A percentile compares a stretch with the other conserved stretches of the same genome.
Evolutionary conservation across 2,797 vertebrate genomes (phyloP).

Genomic region (Neostethus bicornis): DNA sequence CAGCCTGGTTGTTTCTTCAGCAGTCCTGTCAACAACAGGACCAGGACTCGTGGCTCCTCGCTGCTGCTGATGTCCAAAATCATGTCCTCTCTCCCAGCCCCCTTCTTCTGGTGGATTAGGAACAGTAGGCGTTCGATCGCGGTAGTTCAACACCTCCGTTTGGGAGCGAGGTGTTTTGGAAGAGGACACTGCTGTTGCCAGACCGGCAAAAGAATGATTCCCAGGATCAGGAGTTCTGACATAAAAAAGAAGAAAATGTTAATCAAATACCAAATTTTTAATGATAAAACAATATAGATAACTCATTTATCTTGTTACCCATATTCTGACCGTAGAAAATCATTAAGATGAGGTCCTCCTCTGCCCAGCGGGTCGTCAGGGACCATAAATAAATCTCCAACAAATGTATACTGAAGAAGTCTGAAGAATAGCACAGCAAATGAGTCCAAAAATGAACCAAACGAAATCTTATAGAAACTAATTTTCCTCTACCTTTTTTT

Average conservation of each 20-base stretch:
- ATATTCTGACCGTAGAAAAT: conserved; percentile 81
- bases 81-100: conserved; percentile 3
- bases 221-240: conserved; percentile 61
- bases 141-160: conserved; percentile 70
- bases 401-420: conserved; percentile 90
- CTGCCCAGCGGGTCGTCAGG: conserved; percentile 90
- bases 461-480: too few relatives aligned
- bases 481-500: conserved; percentile 79
- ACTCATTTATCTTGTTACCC: conserved; percentile 66
- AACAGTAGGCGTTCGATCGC: conserved; percentile 46
- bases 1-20: conserved; percentile 74
- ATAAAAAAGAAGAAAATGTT: too few relatives aligned
- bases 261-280: not conserved
- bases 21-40: conserved; percentile 35
- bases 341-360: conserved; percentile 86
- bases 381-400: conserved; percentile 90
- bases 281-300: not conserved
- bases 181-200: conserved; percentile 27
- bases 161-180: conserved; percentile 47
- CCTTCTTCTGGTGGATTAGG: not conserved
- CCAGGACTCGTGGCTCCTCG: not conserved
- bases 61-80: conserved; percentile 2
- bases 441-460: too few relatives aligned
- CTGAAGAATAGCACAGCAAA: conserved; percentile 67
- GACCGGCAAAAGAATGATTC: conserved; percentile 70